Conservation (phyloP, 2,113 vertebrate genomes). For the Trogon surrucura region DNA sequence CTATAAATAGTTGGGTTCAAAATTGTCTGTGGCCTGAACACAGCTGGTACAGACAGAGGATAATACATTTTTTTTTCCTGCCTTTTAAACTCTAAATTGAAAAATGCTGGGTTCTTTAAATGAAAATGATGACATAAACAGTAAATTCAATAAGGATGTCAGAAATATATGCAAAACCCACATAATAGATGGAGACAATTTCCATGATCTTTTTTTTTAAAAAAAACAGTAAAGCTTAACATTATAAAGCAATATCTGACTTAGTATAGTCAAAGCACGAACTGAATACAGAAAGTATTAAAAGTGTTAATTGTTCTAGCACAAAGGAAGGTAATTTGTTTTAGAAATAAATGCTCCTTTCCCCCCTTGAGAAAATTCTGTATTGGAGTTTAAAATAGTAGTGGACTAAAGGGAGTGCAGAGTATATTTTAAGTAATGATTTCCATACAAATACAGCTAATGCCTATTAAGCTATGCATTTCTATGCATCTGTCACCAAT, state of each 20-base stretch:
- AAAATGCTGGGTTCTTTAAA: not conserved
- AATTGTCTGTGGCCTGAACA: not conserved
- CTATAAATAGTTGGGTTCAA: not conserved
- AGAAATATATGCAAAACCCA: not conserved
- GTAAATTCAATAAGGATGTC: not conserved
- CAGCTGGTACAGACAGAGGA: not conserved
- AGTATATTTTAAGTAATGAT: conserved; percentile 16
- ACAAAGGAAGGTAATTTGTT: not conserved
- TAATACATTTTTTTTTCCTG: not conserved
- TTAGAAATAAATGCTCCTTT: conserved; percentile 30
- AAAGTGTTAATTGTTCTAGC: conserved; percentile 9
- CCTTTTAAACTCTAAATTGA: not conserved
- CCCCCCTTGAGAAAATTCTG: not conserved
- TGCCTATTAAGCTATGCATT: not conserved
- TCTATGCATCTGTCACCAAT: not conserved
- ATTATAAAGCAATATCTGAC: not conserved
- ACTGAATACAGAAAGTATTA: not conserved
- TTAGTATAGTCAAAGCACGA: conserved; percentile 5
- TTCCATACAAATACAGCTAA: conserved; percentile 2
- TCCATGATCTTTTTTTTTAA: not conserved
- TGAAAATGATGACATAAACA: not conserved
- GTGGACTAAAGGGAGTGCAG: not conserved
- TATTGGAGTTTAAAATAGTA: conserved; percentile 26
- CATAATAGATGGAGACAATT: not conserved
- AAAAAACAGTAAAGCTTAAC: not conserved